Percentiles rank a stretch among this genome's conserved stretches.
Evolutionary conservation across 2,797 vertebrate species (phyloP).

Genomic region (Todus mexicanus): DNA sequence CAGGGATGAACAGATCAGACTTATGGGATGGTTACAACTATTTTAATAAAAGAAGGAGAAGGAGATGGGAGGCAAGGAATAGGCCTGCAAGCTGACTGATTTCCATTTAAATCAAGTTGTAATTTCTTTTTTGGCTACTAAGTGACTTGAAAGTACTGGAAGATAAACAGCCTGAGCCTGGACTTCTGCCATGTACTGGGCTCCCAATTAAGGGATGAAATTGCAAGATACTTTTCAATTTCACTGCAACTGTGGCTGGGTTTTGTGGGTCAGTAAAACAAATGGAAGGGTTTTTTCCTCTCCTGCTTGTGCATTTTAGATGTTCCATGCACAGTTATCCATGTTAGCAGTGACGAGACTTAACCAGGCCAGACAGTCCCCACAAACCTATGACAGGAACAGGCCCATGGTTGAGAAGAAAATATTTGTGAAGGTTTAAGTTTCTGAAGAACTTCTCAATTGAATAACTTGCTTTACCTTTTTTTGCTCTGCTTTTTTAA

Average conservation of each 20-base stretch:
- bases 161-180: constrained; percentile 76
- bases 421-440: neutral
- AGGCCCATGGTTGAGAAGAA: neutral
- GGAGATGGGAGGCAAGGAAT: neutral
- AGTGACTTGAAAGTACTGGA: constrained; percentile 69
- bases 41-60: constrained; percentile 15
- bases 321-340: neutral
- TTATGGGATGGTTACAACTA: neutral
- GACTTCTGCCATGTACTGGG: constrained; percentile 67
- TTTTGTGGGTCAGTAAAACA: constrained; percentile 59
- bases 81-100: constrained; percentile 19
- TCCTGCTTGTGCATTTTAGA: neutral
- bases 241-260: constrained; percentile 38
- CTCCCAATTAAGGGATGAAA: constrained; percentile 75
- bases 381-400: neutral
- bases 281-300: neutral
- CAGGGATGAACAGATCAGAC: constrained; percentile 11
- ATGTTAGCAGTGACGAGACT: neutral
- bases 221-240: constrained; percentile 65
- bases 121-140: constrained; percentile 64
- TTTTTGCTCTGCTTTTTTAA: neutral
- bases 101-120: constrained; percentile 62
- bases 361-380: neutral
- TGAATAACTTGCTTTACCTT: neutral
- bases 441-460: constrained; percentile 21